Percentiles rank a stretch among this genome's conserved stretches.
phyloP scores from a whole-genome alignment of 1,140 invertebrate species.

The Pseudachorutes palmiensis region DNA sequence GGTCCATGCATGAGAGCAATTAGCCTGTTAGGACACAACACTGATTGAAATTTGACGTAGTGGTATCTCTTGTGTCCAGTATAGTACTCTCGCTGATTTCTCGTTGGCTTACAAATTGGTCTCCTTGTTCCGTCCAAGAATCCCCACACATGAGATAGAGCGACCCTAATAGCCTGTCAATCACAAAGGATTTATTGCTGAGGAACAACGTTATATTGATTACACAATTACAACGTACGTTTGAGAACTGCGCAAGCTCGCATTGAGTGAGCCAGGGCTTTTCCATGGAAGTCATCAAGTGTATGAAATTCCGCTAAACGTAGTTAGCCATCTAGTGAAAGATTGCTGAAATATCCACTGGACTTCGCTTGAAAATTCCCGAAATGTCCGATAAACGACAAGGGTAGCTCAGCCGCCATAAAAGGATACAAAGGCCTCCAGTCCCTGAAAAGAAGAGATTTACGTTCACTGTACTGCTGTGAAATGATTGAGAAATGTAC shows the following conservation, averaged over 20 bases:
- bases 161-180: background rate
- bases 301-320: background rate
- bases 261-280: background rate
- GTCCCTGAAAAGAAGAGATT: background rate
- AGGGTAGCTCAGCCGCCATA: background rate
- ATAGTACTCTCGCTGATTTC: background rate
- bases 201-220: background rate
- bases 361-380: no score
- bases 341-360: background rate
- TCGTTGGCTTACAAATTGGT: background rate
- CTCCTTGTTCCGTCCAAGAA: background rate
- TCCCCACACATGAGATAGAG: background rate
- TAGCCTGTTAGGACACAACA: background rate
- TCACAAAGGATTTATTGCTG: background rate
- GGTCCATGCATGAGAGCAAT: background rate
- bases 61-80: background rate
- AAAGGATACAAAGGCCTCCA: background rate
- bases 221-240: no score
- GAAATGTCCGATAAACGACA: background rate
- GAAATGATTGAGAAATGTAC: background rate
- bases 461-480: background rate
- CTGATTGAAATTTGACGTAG: background rate
- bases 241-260: no score
- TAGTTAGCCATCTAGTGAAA: background rate
- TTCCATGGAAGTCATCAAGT: background rate